Base-by-base conservation (phyloP, 1,140 invertebrate species). In the Ladona fulva region DNA sequence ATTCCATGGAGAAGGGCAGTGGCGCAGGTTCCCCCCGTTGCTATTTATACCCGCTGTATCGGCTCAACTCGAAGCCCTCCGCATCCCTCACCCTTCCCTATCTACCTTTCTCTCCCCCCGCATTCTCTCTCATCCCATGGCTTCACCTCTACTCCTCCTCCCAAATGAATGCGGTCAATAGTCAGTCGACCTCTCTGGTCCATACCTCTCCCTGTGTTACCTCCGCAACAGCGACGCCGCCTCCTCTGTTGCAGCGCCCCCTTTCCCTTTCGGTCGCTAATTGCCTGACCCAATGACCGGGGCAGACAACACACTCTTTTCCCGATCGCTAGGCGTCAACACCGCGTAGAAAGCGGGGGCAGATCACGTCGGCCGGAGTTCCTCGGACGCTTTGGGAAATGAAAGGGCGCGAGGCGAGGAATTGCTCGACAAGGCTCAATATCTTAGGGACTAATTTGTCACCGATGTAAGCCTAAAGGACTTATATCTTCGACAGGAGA, bases 131-230 rank as follows among this genome's bases (percentile, higher is more conserved):
- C 44, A 11, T 52, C 44, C 10, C 44, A 52, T 19, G 44, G 44
- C 44, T 11, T 19, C 44, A 10, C 44, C 52, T 12, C 52, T 22
- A 6, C 52, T 12, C 52, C 52, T 16, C 5, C 52, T 22, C 52
- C 52, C 52, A 66, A 66, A 66, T 66, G 52, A 66, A 66, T 66
- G 52, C 52, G 52, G 52, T 66, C 52, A 66, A 66, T 66, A 66
- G 52, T 66, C 52, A 66, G 52, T 66, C 52, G 52, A 22, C 52
- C 52, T 19, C 44, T 10, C 52, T 22, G 52, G 52, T 37, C 52
- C 52, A 66, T 66, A 16, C 52, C 52, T 66, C 52, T 16, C 52
- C 10, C 44, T 10, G 10, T 52, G 44, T 19, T 52, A n/a, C n/a
- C 52, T 66, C 52, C 52, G n/a, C 44, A 52, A 11, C 44, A 52